Evolutionary conservation across 2,113 vertebrate species (phyloP), one percentile per base, ranked within the genome.

Genomic region (Bos taurus): DNA sequence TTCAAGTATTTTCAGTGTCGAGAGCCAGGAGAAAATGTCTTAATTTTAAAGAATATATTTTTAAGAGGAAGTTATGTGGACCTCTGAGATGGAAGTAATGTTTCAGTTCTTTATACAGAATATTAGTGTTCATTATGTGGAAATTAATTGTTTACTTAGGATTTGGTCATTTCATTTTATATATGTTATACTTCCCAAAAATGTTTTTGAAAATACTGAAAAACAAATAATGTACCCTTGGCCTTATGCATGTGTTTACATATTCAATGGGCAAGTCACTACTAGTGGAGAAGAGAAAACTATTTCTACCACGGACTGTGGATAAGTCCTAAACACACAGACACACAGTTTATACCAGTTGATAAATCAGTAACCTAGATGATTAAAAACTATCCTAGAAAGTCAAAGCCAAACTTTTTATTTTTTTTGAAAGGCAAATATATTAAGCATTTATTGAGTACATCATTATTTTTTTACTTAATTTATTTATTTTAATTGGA

Each of bases 41-140:
- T 90, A 94, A 95, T 90, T 88, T 40, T 84, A 93, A 96, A 89
- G 33, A 26, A 43, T 54, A 77, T 46, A 78, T 71, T 67, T 78
- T 96, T 62, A 92, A 94, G n/a, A 85, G 50, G 28, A 97, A 94
- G 80, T 84, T 81, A 90, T 36, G 19, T 59, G 9, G 36, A 59
- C 1, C 10, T 64, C 52, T 78, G 26, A 14, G 26, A 59, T 46
- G 1, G 3, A 88, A 14, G 21, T 50, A 83, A 87, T 77, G 28
- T 74, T 87, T 93, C 60, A 83, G 48, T 28, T 90, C 26, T 88
- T 56, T 13, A 88, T 19, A 91, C 9, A 48, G 26, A 21, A 95
- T 64, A n/a, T 78, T 82, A 87, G 43, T 5, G 5, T 23, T 93
- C 78, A 83, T 28, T 40, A 67, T 26, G 60, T 82, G 36, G 96